These are phyloP conservation scores for Uria aalge DNA, from an alignment of 2,113 vertebrate species.

Conservation along the genomic window DNA sequence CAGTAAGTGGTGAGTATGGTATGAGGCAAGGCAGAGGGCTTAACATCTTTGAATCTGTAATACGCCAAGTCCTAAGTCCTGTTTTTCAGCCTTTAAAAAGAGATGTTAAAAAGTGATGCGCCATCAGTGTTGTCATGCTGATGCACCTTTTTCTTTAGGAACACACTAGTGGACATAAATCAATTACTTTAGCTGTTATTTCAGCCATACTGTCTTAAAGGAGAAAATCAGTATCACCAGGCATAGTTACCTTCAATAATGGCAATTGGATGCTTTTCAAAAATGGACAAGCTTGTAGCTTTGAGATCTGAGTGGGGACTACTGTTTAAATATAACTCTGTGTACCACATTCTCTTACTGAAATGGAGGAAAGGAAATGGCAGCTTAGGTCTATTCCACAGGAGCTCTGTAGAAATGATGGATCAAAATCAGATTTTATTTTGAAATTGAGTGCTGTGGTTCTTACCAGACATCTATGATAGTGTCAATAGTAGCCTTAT, in stretches of 20 bases:
- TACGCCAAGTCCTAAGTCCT: neutral
- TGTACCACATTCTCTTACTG: neutral
- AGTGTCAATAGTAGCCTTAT: neutral
- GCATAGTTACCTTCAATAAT: neutral
- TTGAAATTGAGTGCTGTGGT: neutral
- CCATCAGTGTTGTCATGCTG: neutral
- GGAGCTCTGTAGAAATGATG: neutral
- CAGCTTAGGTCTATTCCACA: neutral
- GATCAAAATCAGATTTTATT: neutral
- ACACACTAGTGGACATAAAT: neutral
- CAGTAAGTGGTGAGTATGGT: neutral
- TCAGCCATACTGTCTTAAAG: neutral
- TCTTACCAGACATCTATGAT: neutral
- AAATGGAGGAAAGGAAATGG: neutral
- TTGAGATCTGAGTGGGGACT: neutral
- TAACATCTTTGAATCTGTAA: neutral
- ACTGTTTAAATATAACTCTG: neutral
- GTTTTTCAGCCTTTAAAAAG: neutral
- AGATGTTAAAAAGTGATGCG: neutral
- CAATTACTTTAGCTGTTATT: neutral
- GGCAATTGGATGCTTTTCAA: neutral
- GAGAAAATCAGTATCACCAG: neutral
- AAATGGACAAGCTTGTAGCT: neutral
- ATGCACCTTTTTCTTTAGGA: neutral
- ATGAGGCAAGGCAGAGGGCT: neutral